These are phyloP conservation scores for Acronicta aceris DNA, from an alignment of 2,888 invertebrate genomes.

Conservation along the genomic window DNA sequence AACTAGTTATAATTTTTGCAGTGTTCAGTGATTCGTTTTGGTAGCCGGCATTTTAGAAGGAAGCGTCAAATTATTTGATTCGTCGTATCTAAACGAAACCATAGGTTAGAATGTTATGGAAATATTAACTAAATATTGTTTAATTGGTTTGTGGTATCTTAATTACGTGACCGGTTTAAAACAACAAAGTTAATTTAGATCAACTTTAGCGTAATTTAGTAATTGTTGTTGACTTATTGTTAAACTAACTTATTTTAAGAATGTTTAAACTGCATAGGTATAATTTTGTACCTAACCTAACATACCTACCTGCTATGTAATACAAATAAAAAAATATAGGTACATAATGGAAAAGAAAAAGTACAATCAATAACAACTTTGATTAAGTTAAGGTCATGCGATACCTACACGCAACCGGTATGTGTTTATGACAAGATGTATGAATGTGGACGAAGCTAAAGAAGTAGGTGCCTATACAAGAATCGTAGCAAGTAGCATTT, in stretches of 20 bases:
- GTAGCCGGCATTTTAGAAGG: constrained; percentile 8
- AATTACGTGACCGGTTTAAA: not conserved
- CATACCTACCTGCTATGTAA: no score
- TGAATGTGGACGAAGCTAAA: no score
- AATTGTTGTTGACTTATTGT: not conserved
- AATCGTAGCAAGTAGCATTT: no score
- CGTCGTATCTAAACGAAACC: not conserved
- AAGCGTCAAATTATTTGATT: constrained; percentile 11
- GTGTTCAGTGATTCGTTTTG: constrained; percentile 16
- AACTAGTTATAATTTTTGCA: not conserved
- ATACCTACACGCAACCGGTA: no score
- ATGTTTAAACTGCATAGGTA: no score
- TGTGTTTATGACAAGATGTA: no score
- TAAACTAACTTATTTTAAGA: not conserved
- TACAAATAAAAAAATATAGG: no score
- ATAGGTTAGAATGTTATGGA: not conserved
- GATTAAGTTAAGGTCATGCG: no score
- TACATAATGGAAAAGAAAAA: no score
- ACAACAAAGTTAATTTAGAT: not conserved
- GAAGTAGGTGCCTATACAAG: no score
- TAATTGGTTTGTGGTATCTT: constrained; percentile 1
- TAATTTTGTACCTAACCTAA: no score
- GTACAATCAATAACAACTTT: no score
- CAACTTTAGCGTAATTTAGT: not conserved
- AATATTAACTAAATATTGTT: not conserved